These are phyloP conservation scores for Hybos culiciformis DNA, from an alignment of 2,888 invertebrate species.

Conservation along the genomic window DNA sequence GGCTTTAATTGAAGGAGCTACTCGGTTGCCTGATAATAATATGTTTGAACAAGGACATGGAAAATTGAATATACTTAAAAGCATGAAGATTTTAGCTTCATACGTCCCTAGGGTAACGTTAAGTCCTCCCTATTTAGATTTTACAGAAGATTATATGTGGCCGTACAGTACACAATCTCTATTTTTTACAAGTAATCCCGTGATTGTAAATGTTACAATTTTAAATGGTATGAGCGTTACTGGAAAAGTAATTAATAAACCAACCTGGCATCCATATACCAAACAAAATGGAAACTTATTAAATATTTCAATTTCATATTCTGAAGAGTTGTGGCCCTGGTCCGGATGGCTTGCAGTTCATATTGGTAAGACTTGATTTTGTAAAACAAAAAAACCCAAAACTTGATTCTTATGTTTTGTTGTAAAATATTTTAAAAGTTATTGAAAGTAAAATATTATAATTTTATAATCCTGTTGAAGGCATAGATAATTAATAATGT, in stretches of 20 bases:
- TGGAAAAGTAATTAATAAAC: constrained; percentile 48
- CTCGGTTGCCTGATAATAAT: constrained; percentile 68
- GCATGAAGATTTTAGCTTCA: constrained; percentile 44
- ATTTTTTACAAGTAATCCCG: constrained; percentile 74
- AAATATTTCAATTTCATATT: constrained; percentile 63
- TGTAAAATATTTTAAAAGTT: no score
- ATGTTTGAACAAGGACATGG: constrained; percentile 99
- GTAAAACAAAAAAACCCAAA: no score
- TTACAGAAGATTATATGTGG: constrained; percentile 97
- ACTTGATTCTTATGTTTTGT: no score
- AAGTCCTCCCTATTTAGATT: constrained; percentile 75
- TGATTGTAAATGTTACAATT: constrained; percentile 86
- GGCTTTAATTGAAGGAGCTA: constrained; percentile 80
- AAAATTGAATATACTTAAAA: constrained; percentile 77
- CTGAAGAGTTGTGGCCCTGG: constrained; percentile 89
- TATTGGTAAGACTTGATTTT: constrained; percentile 37
- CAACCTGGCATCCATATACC: constrained; percentile 74
- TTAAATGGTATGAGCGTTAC: constrained; percentile 87
- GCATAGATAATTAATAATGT: no score
- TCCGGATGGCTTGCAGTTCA: constrained; percentile 85
- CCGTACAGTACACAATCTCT: constrained; percentile 94
- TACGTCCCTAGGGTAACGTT: constrained; percentile 49
- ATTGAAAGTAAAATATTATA: no score
- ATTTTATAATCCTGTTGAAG: no score
- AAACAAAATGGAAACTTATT: constrained; percentile 67